Evolutionary conservation across 2,888 invertebrate genomes (phyloP).

Genomic region (Mactromeris polynyma): DNA sequence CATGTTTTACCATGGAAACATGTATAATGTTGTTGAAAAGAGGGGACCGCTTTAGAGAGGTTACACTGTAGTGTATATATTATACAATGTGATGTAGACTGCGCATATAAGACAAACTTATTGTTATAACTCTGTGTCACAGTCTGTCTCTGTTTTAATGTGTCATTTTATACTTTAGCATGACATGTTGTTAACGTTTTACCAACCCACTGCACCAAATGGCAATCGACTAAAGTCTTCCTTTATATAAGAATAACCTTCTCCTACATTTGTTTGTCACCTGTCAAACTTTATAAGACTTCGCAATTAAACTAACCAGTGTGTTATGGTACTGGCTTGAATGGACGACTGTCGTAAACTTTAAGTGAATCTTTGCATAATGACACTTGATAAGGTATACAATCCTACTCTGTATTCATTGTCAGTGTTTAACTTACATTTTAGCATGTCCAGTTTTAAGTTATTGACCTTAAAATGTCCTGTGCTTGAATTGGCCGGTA

Average conservation of each 20-base stretch:
- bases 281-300: not conserved
- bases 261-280: not conserved
- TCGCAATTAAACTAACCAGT: not conserved
- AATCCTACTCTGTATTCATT: not conserved
- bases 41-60: too few relatives aligned
- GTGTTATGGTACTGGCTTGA: slow-evolving; percentile 21
- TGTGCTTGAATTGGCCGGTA: not conserved
- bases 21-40: too few relatives aligned
- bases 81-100: too few relatives aligned
- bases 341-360: not conserved
- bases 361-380: not conserved
- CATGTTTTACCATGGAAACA: too few relatives aligned
- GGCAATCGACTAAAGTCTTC: not conserved
- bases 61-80: too few relatives aligned
- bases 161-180: not conserved
- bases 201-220: not conserved
- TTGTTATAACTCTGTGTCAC: too few relatives aligned
- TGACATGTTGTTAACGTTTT: not conserved
- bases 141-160: not conserved
- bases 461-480: slow-evolving; percentile 16
- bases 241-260: not conserved
- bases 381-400: slow-evolving; percentile 10
- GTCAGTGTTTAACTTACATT: not conserved
- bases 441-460: not conserved
- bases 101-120: too few relatives aligned